Evolutionary conservation across 1,140 invertebrate species (phyloP), one percentile per base, ranked within the genome.

Genomic region (Acyrthosiphon pisum): DNA sequence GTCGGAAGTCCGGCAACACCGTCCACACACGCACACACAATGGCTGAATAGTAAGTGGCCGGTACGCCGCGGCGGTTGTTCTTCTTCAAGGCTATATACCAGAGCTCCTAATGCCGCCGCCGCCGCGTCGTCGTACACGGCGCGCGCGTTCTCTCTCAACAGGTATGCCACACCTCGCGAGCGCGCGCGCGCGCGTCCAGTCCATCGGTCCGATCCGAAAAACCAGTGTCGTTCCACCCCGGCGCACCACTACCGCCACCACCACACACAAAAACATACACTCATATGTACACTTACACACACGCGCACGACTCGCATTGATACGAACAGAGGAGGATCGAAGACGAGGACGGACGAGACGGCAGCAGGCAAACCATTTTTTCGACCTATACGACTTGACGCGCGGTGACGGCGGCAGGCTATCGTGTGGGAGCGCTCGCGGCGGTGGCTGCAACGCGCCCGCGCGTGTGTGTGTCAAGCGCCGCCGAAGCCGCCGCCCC

Each of bases 191-290:
- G 90, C 46, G 76, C 91, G 91, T 93, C 91, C 91, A 93, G 91
- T 86, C 91, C 41, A 46, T 93, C 81, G n/a, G 91, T 83, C 91
- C 91, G 91, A 92, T 92, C 91, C 91, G 48, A 84, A 93, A 92
- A 93, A 93, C 91, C 91, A 93, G 91, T 93, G 91, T 93, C 91
- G 91, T 93, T 93, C 91, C 91, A 93, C 91, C 91, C 81, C 91
- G 91, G 56, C 53, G 60, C 83, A 50, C 86, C 41, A 86, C n/a
- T 46, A 86, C 83, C n/a, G 22, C 68, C n/a, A 26, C 7, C 7
- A 2, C 83, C 30, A 18, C 44, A 44, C 86, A 44, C 91, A 41
- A 8, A 90, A 41, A 76, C 90, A n/a, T 37, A 92, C 44, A n/a
- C 9, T 76, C 18, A 30, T 26, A 76, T 76, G 22, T 37, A 92